phyloP scores from a whole-genome alignment of 2,797 vertebrate species.

The Selene dorsalis region DNA sequence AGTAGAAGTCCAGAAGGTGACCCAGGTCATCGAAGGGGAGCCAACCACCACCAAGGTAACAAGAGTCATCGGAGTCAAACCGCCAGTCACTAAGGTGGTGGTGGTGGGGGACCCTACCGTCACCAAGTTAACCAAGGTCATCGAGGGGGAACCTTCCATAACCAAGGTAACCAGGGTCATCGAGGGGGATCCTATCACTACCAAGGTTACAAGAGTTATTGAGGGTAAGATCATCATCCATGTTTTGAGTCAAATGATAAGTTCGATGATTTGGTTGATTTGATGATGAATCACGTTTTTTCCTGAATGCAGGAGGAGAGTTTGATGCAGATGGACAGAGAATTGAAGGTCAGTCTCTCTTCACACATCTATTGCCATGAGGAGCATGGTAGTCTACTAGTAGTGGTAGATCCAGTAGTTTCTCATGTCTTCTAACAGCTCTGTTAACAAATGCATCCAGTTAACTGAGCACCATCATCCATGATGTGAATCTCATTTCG shows the following conservation, averaged over 20 bases:
- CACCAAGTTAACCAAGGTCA: conserved; percentile 76
- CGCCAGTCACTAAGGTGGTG: conserved; percentile 50
- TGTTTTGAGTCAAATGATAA: neutral
- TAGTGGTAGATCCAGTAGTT: neutral
- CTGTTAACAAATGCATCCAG: conserved; percentile 35
- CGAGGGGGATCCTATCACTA: conserved; percentile 71
- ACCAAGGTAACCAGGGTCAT: conserved; percentile 77
- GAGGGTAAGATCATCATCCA: conserved; percentile 61
- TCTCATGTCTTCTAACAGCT: conserved; percentile 41
- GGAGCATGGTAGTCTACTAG: conserved; percentile 1
- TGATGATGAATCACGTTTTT: neutral
- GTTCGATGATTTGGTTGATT: neutral
- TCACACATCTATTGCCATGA: neutral
- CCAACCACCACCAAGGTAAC: conserved; percentile 84
- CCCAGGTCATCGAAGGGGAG: conserved; percentile 81
- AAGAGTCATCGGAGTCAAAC: conserved; percentile 82
- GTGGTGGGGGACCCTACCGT: conserved; percentile 73
- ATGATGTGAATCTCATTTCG: conserved; percentile 11
- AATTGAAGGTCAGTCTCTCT: conserved; percentile 85
- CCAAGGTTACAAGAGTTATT: conserved; percentile 64
- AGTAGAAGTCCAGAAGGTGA: conserved; percentile 79
- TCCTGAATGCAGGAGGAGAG: conserved; percentile 65
- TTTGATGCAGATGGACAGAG: conserved; percentile 77
- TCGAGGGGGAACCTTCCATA: conserved; percentile 74
- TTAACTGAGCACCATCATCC: conserved; percentile 24